Conservation (phyloP, 64 coral and sea anemone genomes). For the Actinia tenebrosa region DNA sequence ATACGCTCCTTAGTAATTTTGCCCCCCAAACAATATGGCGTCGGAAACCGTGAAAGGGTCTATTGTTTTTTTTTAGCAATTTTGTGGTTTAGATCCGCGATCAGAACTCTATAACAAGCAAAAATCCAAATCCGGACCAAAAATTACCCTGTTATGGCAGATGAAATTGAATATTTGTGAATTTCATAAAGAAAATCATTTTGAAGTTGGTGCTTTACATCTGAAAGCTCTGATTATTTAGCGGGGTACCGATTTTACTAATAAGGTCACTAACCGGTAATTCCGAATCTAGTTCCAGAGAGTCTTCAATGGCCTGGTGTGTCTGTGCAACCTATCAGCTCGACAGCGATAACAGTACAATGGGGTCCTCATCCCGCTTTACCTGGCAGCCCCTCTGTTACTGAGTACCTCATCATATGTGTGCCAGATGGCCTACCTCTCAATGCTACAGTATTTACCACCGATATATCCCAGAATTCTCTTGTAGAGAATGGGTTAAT, state of each 20-base stretch:
- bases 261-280: background rate
- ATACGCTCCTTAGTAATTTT: too few species aligned
- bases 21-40: too few species aligned
- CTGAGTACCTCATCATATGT: constrained; percentile 8
- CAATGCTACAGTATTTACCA: background rate
- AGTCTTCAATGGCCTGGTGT: background rate
- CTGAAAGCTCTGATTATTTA: background rate
- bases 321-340: background rate
- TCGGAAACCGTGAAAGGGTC: too few species aligned
- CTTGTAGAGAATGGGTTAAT: background rate
- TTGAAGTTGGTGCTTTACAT: background rate
- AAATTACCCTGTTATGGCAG: background rate
- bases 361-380: background rate
- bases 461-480: background rate
- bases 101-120: too few species aligned
- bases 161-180: background rate
- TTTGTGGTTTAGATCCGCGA: too few species aligned
- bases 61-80: too few species aligned
- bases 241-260: background rate
- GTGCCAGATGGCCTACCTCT: background rate
- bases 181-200: background rate
- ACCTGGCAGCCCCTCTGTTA: background rate
- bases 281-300: background rate
- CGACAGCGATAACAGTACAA: background rate
- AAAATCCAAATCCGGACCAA: too few species aligned